A percentile compares a stretch with the other conserved stretches of the same genome.
phyloP scores from a whole-genome alignment of 2,113 vertebrate genomes.

The Urocitellus parryii region DNA sequence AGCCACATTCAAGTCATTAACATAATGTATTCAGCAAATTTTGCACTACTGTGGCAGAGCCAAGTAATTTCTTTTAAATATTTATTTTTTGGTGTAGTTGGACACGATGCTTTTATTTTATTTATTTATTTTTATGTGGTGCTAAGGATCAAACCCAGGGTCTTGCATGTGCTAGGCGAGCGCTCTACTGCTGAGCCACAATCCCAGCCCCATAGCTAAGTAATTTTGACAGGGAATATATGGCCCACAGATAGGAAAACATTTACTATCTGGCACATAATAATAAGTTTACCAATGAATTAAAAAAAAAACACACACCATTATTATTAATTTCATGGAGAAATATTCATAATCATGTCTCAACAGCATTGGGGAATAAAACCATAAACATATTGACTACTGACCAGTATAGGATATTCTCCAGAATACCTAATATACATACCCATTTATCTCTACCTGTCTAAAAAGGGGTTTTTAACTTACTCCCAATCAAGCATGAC shows the following conservation, averaged over 20 bases:
- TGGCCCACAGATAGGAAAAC: neutral
- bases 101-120: too few species aligned
- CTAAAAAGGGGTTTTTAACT: neutral
- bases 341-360: neutral
- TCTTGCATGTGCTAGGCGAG: too few species aligned
- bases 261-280: neutral
- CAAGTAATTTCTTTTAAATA: neutral
- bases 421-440: neutral
- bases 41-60: neutral
- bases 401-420: neutral
- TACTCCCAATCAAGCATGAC: neutral
- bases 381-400: neutral
- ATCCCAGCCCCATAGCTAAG: neutral
- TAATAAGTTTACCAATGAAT: neutral
- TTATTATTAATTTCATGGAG: neutral
- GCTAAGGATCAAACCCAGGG: too few species aligned
- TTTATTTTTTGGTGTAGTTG: too few species aligned
- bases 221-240: neutral
- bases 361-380: constrained; percentile 7
- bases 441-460: neutral
- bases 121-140: too few species aligned
- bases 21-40: neutral
- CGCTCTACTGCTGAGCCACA: too few species aligned
- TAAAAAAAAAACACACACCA: constrained; percentile 6
- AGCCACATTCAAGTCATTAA: neutral